These are phyloP conservation scores for Drosophila micromelanica DNA, from an alignment of 1,140 invertebrate genomes.

Conservation along the genomic window DNA sequence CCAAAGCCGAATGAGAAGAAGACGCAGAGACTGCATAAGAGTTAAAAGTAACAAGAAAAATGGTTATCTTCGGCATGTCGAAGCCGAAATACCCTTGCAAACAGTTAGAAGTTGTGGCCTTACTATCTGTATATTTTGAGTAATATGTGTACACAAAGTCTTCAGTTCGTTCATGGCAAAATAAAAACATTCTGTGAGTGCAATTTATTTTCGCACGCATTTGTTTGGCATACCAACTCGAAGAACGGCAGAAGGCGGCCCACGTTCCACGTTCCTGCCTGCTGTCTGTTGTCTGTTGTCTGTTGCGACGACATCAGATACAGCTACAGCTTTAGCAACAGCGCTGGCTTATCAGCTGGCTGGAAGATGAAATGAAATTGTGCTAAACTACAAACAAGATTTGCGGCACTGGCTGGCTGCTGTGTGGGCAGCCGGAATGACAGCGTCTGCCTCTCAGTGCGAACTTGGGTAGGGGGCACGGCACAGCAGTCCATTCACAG, in stretches of 20 bases:
- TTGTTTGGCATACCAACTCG: background rate
- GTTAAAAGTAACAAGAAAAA: background rate
- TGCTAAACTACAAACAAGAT: slow-evolving; percentile 80
- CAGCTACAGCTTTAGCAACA: background rate
- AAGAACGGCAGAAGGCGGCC: slow-evolving; percentile 31
- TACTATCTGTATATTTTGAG: too few species aligned
- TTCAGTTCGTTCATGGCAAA: too few species aligned
- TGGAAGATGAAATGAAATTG: slow-evolving; percentile 75
- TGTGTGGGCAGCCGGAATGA: slow-evolving; percentile 51
- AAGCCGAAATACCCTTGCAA: too few species aligned
- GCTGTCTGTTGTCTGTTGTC: slow-evolving; percentile 37
- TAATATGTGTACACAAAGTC: too few species aligned
- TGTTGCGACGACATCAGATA: slow-evolving; percentile 3
- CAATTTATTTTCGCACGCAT: slow-evolving; percentile 78
- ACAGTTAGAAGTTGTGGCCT: too few species aligned
- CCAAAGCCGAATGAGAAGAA: background rate
- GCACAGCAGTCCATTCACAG: background rate
- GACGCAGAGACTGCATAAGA: slow-evolving; percentile 1
- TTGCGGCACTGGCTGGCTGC: slow-evolving; percentile 31
- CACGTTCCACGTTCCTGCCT: slow-evolving; percentile 63
- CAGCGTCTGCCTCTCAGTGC: slow-evolving; percentile 25
- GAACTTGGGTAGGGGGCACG: slow-evolving; percentile 1
- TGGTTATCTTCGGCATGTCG: too few species aligned
- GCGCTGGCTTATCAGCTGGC: slow-evolving; percentile 54
- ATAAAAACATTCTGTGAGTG: too few species aligned